Evolutionary conservation across 1,140 invertebrate genomes (phyloP).

Genomic region (Papilio aristodemus): DNA sequence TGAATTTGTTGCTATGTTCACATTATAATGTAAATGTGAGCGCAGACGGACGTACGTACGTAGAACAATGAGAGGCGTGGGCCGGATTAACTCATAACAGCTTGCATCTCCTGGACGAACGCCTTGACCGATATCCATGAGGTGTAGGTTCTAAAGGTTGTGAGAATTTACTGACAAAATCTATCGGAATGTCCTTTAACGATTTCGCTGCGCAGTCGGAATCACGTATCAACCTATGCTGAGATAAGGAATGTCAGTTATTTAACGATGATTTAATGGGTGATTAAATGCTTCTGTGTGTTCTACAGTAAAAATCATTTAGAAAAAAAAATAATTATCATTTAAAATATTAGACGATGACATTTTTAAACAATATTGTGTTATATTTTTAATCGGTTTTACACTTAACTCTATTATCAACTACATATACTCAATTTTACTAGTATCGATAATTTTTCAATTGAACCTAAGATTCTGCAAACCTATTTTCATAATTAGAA

Average conservation of each 20-base stretch:
- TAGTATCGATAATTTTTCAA: too few relatives aligned
- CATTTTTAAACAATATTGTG: too few relatives aligned
- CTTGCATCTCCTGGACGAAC: constrained; percentile 61
- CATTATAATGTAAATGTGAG: constrained; percentile 69
- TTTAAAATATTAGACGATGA: too few relatives aligned
- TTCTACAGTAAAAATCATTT: not conserved
- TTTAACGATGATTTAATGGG: constrained; percentile 6
- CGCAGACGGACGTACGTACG: constrained; percentile 61
- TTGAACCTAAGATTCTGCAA: too few relatives aligned
- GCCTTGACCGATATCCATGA: constrained; percentile 76
- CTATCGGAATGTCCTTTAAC: constrained; percentile 34
- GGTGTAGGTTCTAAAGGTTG: constrained; percentile 48
- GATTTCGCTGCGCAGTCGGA: constrained; percentile 24
- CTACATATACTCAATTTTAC: too few relatives aligned
- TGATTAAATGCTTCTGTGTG: not conserved
- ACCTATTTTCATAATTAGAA: not conserved
- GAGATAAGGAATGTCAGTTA: constrained; percentile 16
- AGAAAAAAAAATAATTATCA: too few relatives aligned
- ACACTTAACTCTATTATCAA: too few relatives aligned
- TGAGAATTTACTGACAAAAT: constrained; percentile 45
- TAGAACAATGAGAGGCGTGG: constrained; percentile 75
- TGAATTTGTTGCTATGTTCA: constrained; percentile 57
- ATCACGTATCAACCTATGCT: constrained; percentile 4
- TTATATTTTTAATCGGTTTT: too few relatives aligned
- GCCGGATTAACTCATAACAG: constrained; percentile 70